Evolutionary conservation across 2,113 vertebrate genomes (phyloP).

Genomic region (Salvelinus namaycush): DNA sequence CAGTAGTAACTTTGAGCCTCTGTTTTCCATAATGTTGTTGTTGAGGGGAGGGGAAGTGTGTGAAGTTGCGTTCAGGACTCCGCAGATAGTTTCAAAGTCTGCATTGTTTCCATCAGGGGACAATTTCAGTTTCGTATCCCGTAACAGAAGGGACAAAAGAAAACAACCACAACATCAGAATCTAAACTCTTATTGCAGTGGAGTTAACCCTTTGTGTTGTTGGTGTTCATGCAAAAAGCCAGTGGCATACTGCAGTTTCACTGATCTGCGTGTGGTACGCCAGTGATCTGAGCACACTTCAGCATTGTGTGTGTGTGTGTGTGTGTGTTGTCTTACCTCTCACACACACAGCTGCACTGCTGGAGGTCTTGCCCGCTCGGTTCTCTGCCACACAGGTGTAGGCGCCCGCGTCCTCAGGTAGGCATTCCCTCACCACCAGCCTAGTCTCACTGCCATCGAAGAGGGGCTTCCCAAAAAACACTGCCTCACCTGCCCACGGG

Average conservation of each 20-base stretch:
- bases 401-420: slow-evolving; percentile 74
- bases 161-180: slow-evolving; percentile 7
- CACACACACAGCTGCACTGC: slow-evolving; percentile 69
- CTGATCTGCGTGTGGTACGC: too few species aligned
- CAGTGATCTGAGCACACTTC: too few species aligned
- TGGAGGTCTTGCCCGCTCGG: slow-evolving; percentile 65
- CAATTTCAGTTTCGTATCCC: not conserved
- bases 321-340: slow-evolving; percentile 46
- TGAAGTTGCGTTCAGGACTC: slow-evolving; percentile 10
- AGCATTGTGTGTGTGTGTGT: slow-evolving; percentile 1
- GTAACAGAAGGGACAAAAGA: not conserved
- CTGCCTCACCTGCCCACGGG: slow-evolving; percentile 62
- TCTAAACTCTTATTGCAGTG: too few species aligned
- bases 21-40: slow-evolving; percentile 39
- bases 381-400: slow-evolving; percentile 76
- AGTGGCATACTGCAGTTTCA: too few species aligned
- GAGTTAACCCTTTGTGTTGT: not conserved
- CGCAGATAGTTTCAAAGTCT: slow-evolving; percentile 67
- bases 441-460: slow-evolving; percentile 47
- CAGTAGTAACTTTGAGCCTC: slow-evolving; percentile 1
- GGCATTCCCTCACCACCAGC: slow-evolving; percentile 69
- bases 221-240: too few species aligned
- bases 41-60: slow-evolving; percentile 23
- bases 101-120: slow-evolving; percentile 6
- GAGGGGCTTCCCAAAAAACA: slow-evolving; percentile 59